Percentiles rank a stretch among this genome's conserved stretches.
Conservation (phyloP, 2,888 invertebrate species). For the Drosophila multiciliata region DNA sequence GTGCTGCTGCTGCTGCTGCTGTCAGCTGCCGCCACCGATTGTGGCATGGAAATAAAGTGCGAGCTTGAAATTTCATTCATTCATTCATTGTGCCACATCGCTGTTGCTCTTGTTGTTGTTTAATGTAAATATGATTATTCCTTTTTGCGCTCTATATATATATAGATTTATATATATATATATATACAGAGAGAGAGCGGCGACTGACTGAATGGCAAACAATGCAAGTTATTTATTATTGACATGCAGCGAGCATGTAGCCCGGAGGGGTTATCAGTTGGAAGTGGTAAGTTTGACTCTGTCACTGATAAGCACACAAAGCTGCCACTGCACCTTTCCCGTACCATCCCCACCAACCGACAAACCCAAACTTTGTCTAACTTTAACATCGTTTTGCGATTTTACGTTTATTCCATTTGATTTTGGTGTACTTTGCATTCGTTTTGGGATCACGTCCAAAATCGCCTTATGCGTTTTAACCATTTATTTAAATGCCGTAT, state of each 20-base stretch:
- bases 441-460: conserved; percentile 36
- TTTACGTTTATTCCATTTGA: conserved; percentile 54
- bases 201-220: conserved; percentile 52
- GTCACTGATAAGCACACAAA: conserved; percentile 64
- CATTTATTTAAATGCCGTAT: conserved; percentile 62
- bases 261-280: conserved; percentile 72
- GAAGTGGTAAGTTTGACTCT: conserved; percentile 55
- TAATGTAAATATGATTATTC: conserved; percentile 71
- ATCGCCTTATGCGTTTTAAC: conserved; percentile 56
- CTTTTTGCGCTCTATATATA: conserved; percentile 44
- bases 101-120: conserved; percentile 43
- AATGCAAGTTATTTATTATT: conserved; percentile 76
- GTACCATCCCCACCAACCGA: background rate
- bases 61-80: conserved; percentile 44
- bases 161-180: conserved; percentile 19
- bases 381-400: conserved; percentile 52
- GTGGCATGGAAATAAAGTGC: conserved; percentile 64
- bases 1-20: conserved; percentile 19
- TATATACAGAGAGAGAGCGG: conserved; percentile 25
- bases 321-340: background rate
- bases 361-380: conserved; percentile 35
- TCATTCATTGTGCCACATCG: conserved; percentile 49
- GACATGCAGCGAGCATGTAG: conserved; percentile 56
- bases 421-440: conserved; percentile 22
- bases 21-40: conserved; percentile 37